Base-by-base conservation (phyloP, 2,888 invertebrate species). In the Nymphalis c-album region DNA sequence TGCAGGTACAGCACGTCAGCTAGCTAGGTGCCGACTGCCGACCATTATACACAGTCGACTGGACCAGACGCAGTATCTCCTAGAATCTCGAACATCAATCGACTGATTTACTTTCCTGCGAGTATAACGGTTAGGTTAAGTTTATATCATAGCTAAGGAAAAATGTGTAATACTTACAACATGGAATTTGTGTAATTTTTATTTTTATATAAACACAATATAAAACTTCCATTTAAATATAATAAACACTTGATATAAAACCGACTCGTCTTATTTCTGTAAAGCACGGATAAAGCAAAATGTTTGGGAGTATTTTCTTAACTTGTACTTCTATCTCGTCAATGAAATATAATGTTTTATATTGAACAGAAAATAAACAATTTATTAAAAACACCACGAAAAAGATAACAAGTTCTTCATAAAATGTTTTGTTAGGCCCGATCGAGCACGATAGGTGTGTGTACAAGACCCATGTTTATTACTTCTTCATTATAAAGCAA, bases 171-270 rank as follows among this genome's bases (percentile, higher is more conserved):
- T 22, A n/a, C n/a, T 22, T 22, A 1, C 22, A 22, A n/a, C 22
- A 22, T 31, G 17, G 31, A 26, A 57, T 26, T 22, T 47, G 35
- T 66, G 55, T 66, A 48, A 53, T 60, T 66, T 65, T 65, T 65
- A 65, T 65, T 60, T 65, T 65, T 65, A 31, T 64, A 64, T 31
- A 60, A 66, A 53, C 55, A 65, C 17, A 5, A 47, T 57, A 55
- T 55, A n/a, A n/a, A n/a, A 60, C 63, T 59, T 63, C 58, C 59
- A 16, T 20, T 58, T 53, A 63, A 58, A 59, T 17, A 22, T n/a
- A 67, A 63, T 62, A 61, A 22, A 13, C 26, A 64, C 40, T 51
- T 46, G 8, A 57, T 57, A 57, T 5, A 40, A 40, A 57, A 10
- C 4, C 10, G 40, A 40, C 40, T 40, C 13, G 57, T 18, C n/a